Percentiles rank a stretch among this genome's conserved stretches.
These are phyloP conservation scores for Apocheima hispidaria DNA, from an alignment of 2,888 invertebrate genomes.

Conservation along the genomic window DNA sequence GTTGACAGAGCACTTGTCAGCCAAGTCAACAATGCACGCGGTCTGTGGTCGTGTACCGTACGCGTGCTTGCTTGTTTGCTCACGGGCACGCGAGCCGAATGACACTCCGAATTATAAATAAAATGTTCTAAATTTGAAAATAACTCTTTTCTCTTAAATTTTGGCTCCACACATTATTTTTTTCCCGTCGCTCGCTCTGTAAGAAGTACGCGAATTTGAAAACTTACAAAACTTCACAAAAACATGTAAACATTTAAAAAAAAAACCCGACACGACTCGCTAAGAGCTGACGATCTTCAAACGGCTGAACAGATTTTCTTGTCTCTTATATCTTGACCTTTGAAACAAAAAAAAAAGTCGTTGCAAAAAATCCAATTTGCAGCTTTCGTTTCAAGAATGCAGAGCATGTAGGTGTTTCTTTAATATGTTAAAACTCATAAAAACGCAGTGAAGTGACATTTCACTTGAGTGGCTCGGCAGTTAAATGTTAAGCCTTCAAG, in stretches of 20 bases:
- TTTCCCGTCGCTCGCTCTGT: too few relatives aligned
- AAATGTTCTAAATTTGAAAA: conserved; percentile 7
- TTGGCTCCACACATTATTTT: too few relatives aligned
- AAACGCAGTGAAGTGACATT: not conserved
- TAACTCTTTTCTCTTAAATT: too few relatives aligned
- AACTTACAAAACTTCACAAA: too few relatives aligned
- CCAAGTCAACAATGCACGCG: conserved; percentile 38
- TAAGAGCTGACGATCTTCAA: too few relatives aligned
- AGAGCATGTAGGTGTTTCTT: not conserved
- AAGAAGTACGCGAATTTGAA: too few relatives aligned
- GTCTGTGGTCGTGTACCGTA: conserved; percentile 16
- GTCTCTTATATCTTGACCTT: too few relatives aligned
- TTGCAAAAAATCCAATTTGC: not conserved
- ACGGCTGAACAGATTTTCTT: too few relatives aligned
- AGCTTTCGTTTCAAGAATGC: not conserved
- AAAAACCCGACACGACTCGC: too few relatives aligned
- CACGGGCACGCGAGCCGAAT: conserved; percentile 52
- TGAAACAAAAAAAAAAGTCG: too few relatives aligned
- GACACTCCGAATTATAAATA: conserved; percentile 18
- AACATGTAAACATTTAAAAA: too few relatives aligned
- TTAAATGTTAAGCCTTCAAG: not conserved
- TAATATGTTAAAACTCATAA: not conserved
- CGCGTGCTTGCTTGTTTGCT: conserved; percentile 47
- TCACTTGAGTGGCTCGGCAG: not conserved
- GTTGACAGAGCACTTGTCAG: conserved; percentile 50